Percentiles rank a stretch among this genome's conserved stretches.
Evolutionary conservation across 1,140 invertebrate species (phyloP).

Genomic region (Danaus melanippus): DNA sequence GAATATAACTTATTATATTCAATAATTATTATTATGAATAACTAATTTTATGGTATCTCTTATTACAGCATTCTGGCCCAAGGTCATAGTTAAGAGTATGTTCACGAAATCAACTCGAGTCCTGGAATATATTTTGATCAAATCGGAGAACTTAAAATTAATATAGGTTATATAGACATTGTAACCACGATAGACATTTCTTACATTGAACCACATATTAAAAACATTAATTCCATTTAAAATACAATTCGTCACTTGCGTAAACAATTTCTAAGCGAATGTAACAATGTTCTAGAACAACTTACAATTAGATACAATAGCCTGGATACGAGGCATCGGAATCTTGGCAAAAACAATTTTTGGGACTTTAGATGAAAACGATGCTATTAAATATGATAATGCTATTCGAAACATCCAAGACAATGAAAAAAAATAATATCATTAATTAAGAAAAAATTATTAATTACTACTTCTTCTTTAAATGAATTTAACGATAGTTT

Average conservation of each 20-base stretch:
- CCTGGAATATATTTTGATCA: conserved; percentile 26
- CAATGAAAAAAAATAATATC: conserved; percentile 13
- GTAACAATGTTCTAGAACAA: conserved; percentile 14
- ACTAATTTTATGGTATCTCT: neutral
- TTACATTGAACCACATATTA: conserved; percentile 20
- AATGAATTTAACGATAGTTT: conserved; percentile 20
- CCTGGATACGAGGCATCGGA: conserved; percentile 23
- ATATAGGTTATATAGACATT: conserved; percentile 14
- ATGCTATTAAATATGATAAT: conserved; percentile 19
- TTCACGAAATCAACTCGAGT: conserved; percentile 18
- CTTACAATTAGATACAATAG: conserved; percentile 15
- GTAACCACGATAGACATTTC: conserved; percentile 18
- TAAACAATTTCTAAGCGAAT: conserved; percentile 17
- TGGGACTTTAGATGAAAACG: conserved; percentile 24
- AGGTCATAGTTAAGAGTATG: conserved; percentile 11
- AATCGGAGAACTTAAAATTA: conserved; percentile 24
- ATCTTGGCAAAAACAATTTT: conserved; percentile 21
- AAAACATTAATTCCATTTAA: conserved; percentile 14
- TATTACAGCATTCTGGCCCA: conserved; percentile 20
- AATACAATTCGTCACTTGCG: conserved; percentile 11
- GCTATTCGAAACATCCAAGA: conserved; percentile 17
- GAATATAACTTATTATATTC: conserved; percentile 1
- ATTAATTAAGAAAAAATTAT: conserved; percentile 20
- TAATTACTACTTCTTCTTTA: conserved; percentile 16
- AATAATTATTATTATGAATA: neutral